A percentile compares a stretch with the other conserved stretches of the same genome.
phyloP scores from a whole-genome alignment of 2,797 vertebrate genomes.

The Myiothlypis coronata region DNA sequence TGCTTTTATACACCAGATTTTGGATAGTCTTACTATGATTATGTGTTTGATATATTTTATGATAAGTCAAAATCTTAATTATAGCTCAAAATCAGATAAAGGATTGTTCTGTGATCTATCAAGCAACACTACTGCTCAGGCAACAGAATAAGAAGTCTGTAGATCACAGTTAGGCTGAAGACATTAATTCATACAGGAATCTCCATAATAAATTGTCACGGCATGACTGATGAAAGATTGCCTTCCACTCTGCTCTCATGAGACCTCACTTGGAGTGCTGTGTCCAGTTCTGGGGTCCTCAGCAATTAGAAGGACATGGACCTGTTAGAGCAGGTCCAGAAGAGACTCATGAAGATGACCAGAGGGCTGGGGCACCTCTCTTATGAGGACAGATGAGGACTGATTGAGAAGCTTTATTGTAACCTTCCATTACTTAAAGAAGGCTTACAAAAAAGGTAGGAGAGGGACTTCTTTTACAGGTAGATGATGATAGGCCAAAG shows the following conservation, averaged over 20 bases:
- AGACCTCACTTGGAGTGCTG: neutral
- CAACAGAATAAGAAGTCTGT: neutral
- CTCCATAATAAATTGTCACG: neutral
- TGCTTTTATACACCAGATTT: neutral
- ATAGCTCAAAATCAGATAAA: neutral
- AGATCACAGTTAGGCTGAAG: neutral
- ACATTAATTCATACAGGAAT: neutral
- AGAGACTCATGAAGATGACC: no score
- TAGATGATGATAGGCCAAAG: neutral
- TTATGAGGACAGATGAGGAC: no score
- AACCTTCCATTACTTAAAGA: neutral
- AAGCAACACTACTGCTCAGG: neutral
- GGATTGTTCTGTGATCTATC: neutral
- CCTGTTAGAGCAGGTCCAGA: neutral
- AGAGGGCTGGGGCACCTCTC: neutral
- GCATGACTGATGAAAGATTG: neutral
- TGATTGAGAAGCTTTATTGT: neutral
- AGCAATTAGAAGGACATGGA: neutral
- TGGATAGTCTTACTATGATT: neutral
- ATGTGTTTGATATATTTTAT: neutral
- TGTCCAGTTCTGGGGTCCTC: neutral
- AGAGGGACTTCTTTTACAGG: neutral
- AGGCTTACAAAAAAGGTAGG: neutral
- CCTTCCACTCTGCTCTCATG: neutral
- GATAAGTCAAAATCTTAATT: neutral